These are phyloP conservation scores for Luffia ferchaultella DNA, from an alignment of 2,888 invertebrate genomes.

Conservation along the genomic window DNA sequence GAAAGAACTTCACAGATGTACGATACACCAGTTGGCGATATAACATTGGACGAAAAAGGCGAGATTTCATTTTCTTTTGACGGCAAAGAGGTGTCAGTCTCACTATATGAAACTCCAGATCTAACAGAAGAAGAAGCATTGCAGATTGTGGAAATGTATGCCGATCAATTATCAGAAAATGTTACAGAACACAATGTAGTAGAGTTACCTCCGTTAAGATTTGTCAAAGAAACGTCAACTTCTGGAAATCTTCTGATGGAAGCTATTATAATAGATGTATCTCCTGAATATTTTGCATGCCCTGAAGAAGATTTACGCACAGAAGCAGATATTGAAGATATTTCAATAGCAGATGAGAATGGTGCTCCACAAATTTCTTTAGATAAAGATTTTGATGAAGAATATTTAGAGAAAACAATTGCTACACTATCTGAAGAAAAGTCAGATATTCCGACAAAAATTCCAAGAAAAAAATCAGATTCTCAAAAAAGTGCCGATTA, in stretches of 20 bases:
- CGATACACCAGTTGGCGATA: constrained; percentile 80
- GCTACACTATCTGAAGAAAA: constrained; percentile 55
- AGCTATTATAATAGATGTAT: constrained; percentile 89
- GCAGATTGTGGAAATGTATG: constrained; percentile 94
- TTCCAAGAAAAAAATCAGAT: constrained; percentile 72
- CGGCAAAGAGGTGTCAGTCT: constrained; percentile 91
- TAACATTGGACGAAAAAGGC: constrained; percentile 82
- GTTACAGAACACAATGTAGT: constrained; percentile 85
- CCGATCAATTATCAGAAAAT: constrained; percentile 90
- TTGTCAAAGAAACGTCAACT: constrained; percentile 88
- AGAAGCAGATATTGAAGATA: constrained; percentile 87
- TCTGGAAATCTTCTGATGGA: constrained; percentile 90
- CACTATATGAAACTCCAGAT: constrained; percentile 91
- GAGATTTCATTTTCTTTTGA: constrained; percentile 92
- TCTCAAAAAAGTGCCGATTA: constrained; percentile 70
- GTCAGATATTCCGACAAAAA: constrained; percentile 62
- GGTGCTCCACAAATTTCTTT: constrained; percentile 46
- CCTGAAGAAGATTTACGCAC: constrained; percentile 84
- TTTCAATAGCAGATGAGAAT: constrained; percentile 81
- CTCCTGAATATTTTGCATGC: constrained; percentile 83
- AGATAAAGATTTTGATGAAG: constrained; percentile 57
- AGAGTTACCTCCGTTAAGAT: constrained; percentile 86
- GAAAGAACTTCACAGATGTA: constrained; percentile 89
- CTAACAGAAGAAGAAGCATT: constrained; percentile 91
- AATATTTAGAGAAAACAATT: constrained; percentile 61